phyloP scores from a whole-genome alignment of 2,797 vertebrate species.

The Girardinus metallicus region DNA sequence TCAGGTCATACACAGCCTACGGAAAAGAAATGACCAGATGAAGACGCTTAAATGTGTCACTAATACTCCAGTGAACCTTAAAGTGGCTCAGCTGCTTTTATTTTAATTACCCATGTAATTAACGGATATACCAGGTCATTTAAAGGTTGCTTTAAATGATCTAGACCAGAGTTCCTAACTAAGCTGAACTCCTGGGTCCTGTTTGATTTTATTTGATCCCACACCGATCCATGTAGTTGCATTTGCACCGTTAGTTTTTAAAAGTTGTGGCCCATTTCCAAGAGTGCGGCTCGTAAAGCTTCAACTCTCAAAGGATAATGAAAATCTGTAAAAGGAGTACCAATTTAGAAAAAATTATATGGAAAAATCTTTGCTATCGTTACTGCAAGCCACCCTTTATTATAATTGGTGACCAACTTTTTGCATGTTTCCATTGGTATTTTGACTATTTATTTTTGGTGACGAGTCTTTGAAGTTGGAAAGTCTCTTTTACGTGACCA shows the following conservation, averaged over 20 bases:
- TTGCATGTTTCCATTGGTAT: background rate
- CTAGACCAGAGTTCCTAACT: background rate
- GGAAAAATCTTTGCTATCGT: background rate
- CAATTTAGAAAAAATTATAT: background rate
- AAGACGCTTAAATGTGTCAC: background rate
- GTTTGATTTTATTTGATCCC: background rate
- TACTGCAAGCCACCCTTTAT: background rate
- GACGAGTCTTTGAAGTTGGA: background rate
- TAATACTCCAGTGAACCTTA: background rate
- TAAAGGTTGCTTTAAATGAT: background rate
- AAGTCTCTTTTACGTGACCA: background rate
- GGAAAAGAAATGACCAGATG: slow-evolving; percentile 5
- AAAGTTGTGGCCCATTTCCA: background rate
- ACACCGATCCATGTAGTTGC: background rate
- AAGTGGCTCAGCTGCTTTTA: background rate
- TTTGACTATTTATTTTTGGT: background rate
- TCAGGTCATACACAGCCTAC: slow-evolving; percentile 94
- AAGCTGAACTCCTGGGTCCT: background rate
- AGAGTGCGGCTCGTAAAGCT: background rate
- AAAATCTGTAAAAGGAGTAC: background rate
- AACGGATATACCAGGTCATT: background rate
- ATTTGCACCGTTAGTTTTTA: background rate
- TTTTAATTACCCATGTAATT: background rate
- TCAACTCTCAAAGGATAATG: background rate
- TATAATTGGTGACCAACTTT: background rate